A percentile compares a stretch with the other conserved stretches of the same genome.
Conservation (phyloP, 1,140 invertebrate genomes). For the Samia ricini region DNA sequence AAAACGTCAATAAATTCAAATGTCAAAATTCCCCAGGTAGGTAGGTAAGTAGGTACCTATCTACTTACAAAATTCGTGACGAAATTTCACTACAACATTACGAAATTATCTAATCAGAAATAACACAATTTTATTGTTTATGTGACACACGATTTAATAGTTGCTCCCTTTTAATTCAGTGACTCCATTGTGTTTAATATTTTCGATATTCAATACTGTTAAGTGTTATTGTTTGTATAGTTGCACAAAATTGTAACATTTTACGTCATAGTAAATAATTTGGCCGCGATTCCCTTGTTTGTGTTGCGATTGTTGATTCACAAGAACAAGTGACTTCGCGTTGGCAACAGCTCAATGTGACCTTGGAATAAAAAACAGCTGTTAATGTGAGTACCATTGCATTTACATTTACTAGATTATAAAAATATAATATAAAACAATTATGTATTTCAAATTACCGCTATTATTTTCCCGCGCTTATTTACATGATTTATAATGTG, state of each 20-base stretch:
- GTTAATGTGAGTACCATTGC: constrained; percentile 7
- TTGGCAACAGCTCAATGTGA: constrained; percentile 7
- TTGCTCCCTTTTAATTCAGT: neutral
- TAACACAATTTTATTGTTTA: constrained; percentile 28
- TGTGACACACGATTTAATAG: constrained; percentile 10
- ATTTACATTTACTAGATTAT: neutral
- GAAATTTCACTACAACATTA: constrained; percentile 28
- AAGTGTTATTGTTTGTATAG: constrained; percentile 38
- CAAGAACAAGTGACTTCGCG: constrained; percentile 3
- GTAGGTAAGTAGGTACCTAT: no score
- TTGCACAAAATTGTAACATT: constrained; percentile 52
- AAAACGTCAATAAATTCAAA: constrained; percentile 14
- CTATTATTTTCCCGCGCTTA: neutral
- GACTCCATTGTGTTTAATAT: neutral
- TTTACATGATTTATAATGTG: neutral
- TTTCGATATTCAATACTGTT: constrained; percentile 10
- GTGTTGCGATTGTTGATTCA: constrained; percentile 14
- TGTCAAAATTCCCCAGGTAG: constrained; percentile 39
- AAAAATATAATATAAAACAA: neutral
- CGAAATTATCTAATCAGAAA: constrained; percentile 38
- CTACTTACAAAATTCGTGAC: constrained; percentile 37
- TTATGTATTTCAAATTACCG: neutral
- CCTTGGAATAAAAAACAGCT: constrained; percentile 12
- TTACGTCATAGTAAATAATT: constrained; percentile 48
- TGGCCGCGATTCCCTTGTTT: constrained; percentile 5